phyloP scores from a whole-genome alignment of 2,113 vertebrate species.

The Lutjanus erythropterus region DNA sequence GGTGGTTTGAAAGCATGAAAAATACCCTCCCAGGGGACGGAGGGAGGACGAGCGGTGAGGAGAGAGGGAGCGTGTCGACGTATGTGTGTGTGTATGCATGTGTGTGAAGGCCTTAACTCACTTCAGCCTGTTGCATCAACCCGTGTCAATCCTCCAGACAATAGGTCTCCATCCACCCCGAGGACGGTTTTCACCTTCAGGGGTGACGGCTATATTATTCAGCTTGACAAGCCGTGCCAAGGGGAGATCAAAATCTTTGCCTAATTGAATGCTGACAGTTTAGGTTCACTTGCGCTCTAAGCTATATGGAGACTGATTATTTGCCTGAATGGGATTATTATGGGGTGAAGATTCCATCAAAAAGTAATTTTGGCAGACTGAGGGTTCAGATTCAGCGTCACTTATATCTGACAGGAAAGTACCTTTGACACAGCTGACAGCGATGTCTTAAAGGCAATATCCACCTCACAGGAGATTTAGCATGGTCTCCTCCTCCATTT shows the following conservation, averaged over 20 bases:
- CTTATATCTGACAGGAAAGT: slow-evolving; percentile 46
- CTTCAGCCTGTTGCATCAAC: slow-evolving; percentile 77
- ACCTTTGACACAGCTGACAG: slow-evolving; percentile 69
- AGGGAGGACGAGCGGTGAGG: slow-evolving; percentile 43
- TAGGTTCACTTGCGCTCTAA: slow-evolving; percentile 32
- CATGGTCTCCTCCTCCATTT: neutral
- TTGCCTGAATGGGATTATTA: slow-evolving; percentile 60
- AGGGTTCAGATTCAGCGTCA: slow-evolving; percentile 36
- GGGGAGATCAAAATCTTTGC: slow-evolving; percentile 72
- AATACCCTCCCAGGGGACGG: slow-evolving; percentile 72
- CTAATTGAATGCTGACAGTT: slow-evolving; percentile 77
- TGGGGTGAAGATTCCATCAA: slow-evolving; percentile 60
- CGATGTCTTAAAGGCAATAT: slow-evolving; percentile 44
- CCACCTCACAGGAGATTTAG: slow-evolving; percentile 22
- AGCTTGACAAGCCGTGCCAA: slow-evolving; percentile 74
- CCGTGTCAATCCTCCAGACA: slow-evolving; percentile 82
- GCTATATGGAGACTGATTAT: slow-evolving; percentile 63
- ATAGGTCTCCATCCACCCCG: slow-evolving; percentile 68
- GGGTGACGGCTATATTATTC: slow-evolving; percentile 81
- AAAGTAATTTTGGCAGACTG: slow-evolving; percentile 68
- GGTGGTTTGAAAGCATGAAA: slow-evolving; percentile 79
- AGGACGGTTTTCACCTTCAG: slow-evolving; percentile 67
- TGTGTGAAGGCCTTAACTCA: slow-evolving; percentile 59
- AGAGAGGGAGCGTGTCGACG: slow-evolving; percentile 22
- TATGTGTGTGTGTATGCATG: slow-evolving; percentile 17